Evolutionary conservation across 2,797 vertebrate species (phyloP).

Genomic region (Rhynchonycteris naso): DNA sequence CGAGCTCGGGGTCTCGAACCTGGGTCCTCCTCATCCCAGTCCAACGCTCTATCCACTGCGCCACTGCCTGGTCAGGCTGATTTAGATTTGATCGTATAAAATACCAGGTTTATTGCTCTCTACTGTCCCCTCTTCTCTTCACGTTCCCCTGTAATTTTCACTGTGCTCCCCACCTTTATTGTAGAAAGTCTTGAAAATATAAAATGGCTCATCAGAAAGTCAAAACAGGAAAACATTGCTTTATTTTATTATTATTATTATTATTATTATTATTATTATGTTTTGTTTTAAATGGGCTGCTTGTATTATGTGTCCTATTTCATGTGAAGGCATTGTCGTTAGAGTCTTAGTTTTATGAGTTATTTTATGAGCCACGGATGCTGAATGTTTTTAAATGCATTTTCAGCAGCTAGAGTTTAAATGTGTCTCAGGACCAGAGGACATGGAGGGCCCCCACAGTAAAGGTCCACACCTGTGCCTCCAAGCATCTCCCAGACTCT

Average conservation of each 20-base stretch:
- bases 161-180: background rate
- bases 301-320: background rate
- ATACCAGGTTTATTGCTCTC: background rate
- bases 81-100: background rate
- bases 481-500: background rate
- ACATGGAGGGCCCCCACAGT: background rate
- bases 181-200: conserved; percentile 16
- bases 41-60: too few relatives aligned
- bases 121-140: background rate
- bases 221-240: background rate
- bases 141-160: background rate
- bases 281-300: background rate
- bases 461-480: background rate
- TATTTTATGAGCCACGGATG: background rate
- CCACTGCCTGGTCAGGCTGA: too few relatives aligned
- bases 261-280: too few relatives aligned
- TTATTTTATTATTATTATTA: background rate
- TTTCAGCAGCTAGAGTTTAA: background rate
- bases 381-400: conserved; percentile 2
- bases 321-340: background rate
- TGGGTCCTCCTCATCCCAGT: too few relatives aligned
- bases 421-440: background rate
- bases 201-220: background rate
- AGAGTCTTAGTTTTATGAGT: background rate
- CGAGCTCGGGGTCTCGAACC: too few relatives aligned